A percentile compares a stretch with the other conserved stretches of the same genome.
phyloP scores from a whole-genome alignment of 2,113 vertebrate genomes.

The Empidonax traillii region DNA sequence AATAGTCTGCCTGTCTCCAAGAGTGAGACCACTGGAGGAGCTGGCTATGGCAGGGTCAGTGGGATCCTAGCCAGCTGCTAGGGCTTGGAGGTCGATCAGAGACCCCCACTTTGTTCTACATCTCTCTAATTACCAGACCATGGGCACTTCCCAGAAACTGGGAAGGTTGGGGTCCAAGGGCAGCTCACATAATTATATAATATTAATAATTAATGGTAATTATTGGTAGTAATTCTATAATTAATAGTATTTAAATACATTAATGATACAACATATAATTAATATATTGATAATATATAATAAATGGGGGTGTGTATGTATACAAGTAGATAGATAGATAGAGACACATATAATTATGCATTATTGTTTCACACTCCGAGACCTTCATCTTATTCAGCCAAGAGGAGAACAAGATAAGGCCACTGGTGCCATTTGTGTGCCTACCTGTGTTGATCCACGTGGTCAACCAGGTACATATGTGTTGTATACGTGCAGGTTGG shows the following conservation, averaged over 20 bases:
- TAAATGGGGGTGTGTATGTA: neutral
- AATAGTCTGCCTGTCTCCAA: neutral
- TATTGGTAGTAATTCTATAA: neutral
- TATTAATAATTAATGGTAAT: neutral
- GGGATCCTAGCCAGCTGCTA: neutral
- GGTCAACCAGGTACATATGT: neutral
- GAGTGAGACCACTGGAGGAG: neutral
- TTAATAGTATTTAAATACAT: neutral
- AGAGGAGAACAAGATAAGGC: neutral
- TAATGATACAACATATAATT: neutral
- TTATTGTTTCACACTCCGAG: neutral
- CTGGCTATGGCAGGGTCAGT: neutral
- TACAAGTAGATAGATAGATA: neutral
- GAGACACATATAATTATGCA: neutral
- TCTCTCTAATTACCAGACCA: neutral
- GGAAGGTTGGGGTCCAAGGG: rapidly evolving
- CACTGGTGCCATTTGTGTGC: neutral
- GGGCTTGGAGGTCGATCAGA: neutral
- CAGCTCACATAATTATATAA: neutral
- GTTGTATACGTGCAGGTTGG: rapidly evolving
- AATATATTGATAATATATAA: neutral
- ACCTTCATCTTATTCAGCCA: neutral
- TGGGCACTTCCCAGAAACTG: neutral
- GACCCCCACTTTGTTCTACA: rapidly evolving
- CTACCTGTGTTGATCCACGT: neutral